phyloP scores from a whole-genome alignment of 2,113 vertebrate genomes.

The Argyrosomus japonicus region DNA sequence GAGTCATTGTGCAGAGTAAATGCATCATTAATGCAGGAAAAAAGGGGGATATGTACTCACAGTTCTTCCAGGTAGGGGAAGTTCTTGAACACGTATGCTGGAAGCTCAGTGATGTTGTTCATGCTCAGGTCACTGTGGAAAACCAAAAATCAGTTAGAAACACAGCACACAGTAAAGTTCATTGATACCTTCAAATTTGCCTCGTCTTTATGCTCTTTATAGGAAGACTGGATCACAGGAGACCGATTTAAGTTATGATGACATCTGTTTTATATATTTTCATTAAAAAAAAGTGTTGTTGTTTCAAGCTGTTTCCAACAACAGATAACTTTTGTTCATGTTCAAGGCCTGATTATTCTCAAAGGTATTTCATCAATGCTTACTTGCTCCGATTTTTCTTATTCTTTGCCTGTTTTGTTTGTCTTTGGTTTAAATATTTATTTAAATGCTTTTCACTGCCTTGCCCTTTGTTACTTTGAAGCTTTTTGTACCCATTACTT shows the following conservation, averaged over 20 bases:
- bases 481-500: not conserved
- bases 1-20: constrained; percentile 66
- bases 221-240: not conserved
- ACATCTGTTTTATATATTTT: not conserved
- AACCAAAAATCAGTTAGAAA: constrained; percentile 33
- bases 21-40: constrained; percentile 40
- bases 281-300: not conserved
- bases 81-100: constrained; percentile 93
- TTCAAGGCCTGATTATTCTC: not conserved
- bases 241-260: not conserved
- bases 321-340: not conserved
- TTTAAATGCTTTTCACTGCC: not conserved
- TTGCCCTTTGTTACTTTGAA: not conserved
- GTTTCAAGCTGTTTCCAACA: not conserved
- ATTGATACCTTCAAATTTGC: not conserved
- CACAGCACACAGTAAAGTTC: not conserved
- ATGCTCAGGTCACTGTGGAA: constrained; percentile 95
- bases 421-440: not conserved
- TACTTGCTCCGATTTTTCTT: not conserved
- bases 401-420: not conserved
- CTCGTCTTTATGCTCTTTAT: not conserved
- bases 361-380: not conserved
- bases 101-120: constrained; percentile 98
- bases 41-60: constrained; percentile 86
- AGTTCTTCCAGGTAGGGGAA: constrained; percentile 95